Evolutionary conservation across 2,888 invertebrate genomes (phyloP).

Genomic region (Tridacna gigas): DNA sequence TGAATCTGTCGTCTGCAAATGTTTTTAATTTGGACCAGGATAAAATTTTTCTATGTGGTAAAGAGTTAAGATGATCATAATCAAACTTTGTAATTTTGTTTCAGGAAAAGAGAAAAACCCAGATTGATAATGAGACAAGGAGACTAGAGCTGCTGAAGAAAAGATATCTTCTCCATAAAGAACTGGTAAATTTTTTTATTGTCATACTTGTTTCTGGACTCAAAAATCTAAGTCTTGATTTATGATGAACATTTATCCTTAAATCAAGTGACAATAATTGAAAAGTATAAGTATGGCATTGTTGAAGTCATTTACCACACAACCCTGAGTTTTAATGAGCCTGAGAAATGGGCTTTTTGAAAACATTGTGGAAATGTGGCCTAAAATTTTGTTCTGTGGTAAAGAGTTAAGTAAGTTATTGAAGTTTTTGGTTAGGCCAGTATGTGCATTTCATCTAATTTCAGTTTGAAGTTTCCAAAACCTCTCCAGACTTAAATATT

Average conservation of each 20-base stretch:
- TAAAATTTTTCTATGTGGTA: too few relatives aligned
- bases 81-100: slow-evolving; percentile 13
- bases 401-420: neutral
- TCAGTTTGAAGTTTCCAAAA: slow-evolving; percentile 58
- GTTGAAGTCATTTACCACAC: too few relatives aligned
- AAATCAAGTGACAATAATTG: too few relatives aligned
- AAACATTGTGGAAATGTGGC: neutral
- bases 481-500: slow-evolving; percentile 35
- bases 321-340: too few relatives aligned
- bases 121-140: slow-evolving; percentile 72
- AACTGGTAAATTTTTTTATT: slow-evolving; percentile 69
- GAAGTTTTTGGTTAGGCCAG: neutral
- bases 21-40: too few relatives aligned
- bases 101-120: slow-evolving; percentile 78
- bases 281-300: too few relatives aligned
- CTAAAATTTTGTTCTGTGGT: too few relatives aligned
- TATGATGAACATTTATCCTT: too few relatives aligned
- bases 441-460: neutral
- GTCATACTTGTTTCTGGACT: too few relatives aligned
- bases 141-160: slow-evolving; percentile 73
- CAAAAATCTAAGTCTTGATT: too few relatives aligned
- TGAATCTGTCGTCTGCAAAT: too few relatives aligned
- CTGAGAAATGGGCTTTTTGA: neutral
- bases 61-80: too few relatives aligned
- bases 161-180: slow-evolving; percentile 70